A percentile compares a stretch with the other conserved stretches of the same genome.
phyloP scores from a whole-genome alignment of 2,113 vertebrate genomes.

The Anguilla rostrata region DNA sequence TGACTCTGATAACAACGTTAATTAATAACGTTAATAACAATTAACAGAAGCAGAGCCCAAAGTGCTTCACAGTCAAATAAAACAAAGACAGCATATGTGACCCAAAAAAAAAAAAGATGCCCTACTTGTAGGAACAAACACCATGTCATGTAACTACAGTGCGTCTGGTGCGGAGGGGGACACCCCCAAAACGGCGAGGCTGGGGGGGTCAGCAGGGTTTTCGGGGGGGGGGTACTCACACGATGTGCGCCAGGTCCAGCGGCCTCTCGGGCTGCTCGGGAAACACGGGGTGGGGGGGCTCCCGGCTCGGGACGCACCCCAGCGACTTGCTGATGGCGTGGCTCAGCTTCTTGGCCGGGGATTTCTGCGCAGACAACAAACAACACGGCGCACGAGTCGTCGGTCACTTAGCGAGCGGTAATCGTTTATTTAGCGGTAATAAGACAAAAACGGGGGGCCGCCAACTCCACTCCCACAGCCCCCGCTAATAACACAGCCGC shows the following conservation, averaged over 20 bases:
- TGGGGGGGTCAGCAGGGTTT: no score
- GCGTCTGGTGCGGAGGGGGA: no score
- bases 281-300: constrained; percentile 87
- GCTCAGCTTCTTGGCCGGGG: constrained; percentile 98
- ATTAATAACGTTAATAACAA: no score
- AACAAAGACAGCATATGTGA: neutral
- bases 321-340: constrained; percentile 96
- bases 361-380: constrained; percentile 76
- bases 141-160: no score
- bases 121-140: no score
- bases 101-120: no score
- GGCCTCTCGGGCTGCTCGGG: constrained; percentile 92
- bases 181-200: no score
- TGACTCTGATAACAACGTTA: no score
- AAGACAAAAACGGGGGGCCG: no score
- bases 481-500: neutral
- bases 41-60: no score
- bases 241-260: constrained; percentile 85
- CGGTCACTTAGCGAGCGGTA: no score
- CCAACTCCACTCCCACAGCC: neutral
- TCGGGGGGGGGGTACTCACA: constrained; percentile 73
- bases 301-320: constrained; percentile 92
- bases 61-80: no score
- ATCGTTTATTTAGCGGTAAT: neutral
- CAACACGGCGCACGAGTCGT: neutral